Base-by-base conservation (phyloP, 2,797 vertebrate species). In the Phrynocephalus forsythii region DNA sequence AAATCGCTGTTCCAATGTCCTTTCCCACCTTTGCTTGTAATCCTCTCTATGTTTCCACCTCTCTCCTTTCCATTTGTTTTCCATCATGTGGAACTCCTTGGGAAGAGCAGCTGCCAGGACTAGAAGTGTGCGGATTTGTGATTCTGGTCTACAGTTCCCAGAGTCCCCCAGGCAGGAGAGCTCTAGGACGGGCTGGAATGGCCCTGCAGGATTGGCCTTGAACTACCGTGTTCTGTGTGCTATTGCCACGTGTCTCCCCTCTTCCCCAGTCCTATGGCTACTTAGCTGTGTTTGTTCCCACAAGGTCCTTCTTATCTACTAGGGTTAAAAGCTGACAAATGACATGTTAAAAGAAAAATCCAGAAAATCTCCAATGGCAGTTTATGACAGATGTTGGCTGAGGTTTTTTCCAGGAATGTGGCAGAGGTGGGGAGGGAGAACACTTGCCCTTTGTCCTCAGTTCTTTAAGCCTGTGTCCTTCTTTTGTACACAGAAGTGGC, bases 221-320 rank as follows among this genome's bases (percentile, higher is more conserved):
- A 90, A 48, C 67, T 56, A 26, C 8, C 83, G 83, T 67, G n/a
- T 10, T 91, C 30, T 72, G n/a, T 84, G 22, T 84, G 22, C 72
- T 24, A 69, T 66, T 44, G 79, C 67, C 73, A 86, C 0, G 0
- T 87, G 50, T 83, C 91, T 92, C 71, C 38, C 38, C 86, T 0
- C 3, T 6, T 72, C n/a, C n/a, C n/a, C 71, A 72, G 13, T 72
- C n/a, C n/a, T 4, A 72, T 80, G 82, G 84, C 91, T 84, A 82
- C 82, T 44, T 86, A 86, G 87, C 89, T 91, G 72, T 95, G 92
- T 95, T 95, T 96, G 92, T 83, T 94, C 84, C 92, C 90, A 75
- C 10, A 0, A 85, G 92, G 91, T 87, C 91, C 60, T 91, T 94
- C 94, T 95, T 95, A 95, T 95, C 94, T 93, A 91, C 87, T 83